Evolutionary conservation across 1,140 invertebrate genomes (phyloP).

Genomic region (Aphelenchoides fujianensis): DNA sequence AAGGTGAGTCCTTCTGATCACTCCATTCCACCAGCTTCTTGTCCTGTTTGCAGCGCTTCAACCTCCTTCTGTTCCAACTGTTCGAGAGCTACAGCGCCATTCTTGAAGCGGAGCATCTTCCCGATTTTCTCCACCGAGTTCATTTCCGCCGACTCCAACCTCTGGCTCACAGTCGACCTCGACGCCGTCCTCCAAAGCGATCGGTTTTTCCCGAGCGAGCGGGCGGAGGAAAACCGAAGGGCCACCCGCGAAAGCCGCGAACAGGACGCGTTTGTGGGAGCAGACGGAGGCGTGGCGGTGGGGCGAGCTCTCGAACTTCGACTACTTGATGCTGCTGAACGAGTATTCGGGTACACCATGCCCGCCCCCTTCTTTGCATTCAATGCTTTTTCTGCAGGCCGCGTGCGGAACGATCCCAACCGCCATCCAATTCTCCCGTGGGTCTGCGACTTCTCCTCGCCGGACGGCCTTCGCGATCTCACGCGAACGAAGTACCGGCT

Average conservation of each 20-base stretch:
- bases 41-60: conserved; percentile 28
- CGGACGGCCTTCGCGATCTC: conserved; percentile 83
- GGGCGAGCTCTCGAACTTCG: conserved; percentile 81
- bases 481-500: conserved; percentile 89
- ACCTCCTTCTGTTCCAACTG: conserved; percentile 30
- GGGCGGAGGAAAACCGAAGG: background rate
- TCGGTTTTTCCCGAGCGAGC: conserved; percentile 14
- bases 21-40: conserved; percentile 18
- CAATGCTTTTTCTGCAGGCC: conserved; percentile 64
- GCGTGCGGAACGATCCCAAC: conserved; percentile 76
- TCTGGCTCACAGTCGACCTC: conserved; percentile 35
- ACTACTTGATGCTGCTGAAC: conserved; percentile 86
- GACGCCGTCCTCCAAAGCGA: conserved; percentile 25
- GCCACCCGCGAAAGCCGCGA: background rate
- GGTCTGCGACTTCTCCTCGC: conserved; percentile 85
- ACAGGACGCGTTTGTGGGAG: conserved; percentile 21
- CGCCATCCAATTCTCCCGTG: conserved; percentile 93
- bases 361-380: background rate
- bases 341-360: conserved; percentile 59
- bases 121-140: conserved; percentile 36
- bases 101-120: conserved; percentile 24
- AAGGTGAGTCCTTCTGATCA: conserved; percentile 16
- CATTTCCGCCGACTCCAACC: conserved; percentile 35
- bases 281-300: conserved; percentile 24
- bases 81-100: conserved; percentile 25